phyloP scores from a whole-genome alignment of 1,140 invertebrate species.

The Halesus radiatus region DNA sequence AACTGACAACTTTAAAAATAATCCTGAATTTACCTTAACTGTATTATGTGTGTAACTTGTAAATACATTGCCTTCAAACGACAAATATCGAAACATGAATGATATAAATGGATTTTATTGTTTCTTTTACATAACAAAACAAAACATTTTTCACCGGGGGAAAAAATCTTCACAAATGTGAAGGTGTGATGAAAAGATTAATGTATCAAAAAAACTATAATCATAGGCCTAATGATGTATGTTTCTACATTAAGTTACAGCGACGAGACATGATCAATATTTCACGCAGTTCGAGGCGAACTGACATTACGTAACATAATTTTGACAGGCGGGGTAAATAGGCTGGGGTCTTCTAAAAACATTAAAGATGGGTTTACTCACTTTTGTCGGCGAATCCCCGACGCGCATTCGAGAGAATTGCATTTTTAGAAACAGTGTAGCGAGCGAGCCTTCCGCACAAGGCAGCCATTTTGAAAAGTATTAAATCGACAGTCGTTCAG shows the following conservation, averaged over 20 bases:
- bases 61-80: too few species aligned
- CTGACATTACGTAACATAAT: slow-evolving; percentile 69
- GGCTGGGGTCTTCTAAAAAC: slow-evolving; percentile 45
- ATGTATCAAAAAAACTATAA: neutral
- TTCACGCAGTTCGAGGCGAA: neutral
- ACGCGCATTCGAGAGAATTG: slow-evolving; percentile 62
- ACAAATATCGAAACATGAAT: too few species aligned
- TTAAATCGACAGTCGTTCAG: slow-evolving; percentile 44
- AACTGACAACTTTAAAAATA: too few species aligned
- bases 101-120: too few species aligned
- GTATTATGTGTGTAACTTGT: too few species aligned
- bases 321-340: slow-evolving; percentile 61
- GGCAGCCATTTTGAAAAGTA: slow-evolving; percentile 66
- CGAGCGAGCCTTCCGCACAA: slow-evolving; percentile 69
- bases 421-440: slow-evolving; percentile 65
- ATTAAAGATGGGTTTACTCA: slow-evolving; percentile 59
- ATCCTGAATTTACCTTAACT: too few species aligned
- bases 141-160: slow-evolving; percentile 8
- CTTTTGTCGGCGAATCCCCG: slow-evolving; percentile 68
- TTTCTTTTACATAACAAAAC: slow-evolving; percentile 26
- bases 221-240: neutral
- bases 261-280: slow-evolving; percentile 40
- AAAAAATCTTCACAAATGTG: neutral
- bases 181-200: neutral
- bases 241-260: neutral